A percentile compares a stretch with the other conserved stretches of the same genome.
These are phyloP conservation scores for Synanthedon tipuliformis DNA, from an alignment of 2,888 invertebrate species.

Conservation along the genomic window DNA sequence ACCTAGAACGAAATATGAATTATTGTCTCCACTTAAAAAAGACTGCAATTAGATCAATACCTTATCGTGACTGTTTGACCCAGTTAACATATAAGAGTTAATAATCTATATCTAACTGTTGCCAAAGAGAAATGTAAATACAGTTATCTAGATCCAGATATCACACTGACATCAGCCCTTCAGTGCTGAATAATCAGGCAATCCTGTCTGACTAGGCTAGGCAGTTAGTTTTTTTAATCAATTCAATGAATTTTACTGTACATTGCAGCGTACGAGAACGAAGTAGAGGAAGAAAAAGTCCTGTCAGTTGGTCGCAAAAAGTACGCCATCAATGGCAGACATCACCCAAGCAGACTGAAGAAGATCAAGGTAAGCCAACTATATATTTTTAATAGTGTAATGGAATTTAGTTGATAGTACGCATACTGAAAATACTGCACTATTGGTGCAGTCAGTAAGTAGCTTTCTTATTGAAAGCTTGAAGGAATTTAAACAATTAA, in stretches of 20 bases:
- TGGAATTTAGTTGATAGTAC: no score
- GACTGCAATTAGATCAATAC: not conserved
- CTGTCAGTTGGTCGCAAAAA: slow-evolving; percentile 74
- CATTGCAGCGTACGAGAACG: slow-evolving; percentile 66
- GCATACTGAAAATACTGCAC: no score
- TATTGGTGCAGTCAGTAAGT: no score
- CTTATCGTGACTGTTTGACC: slow-evolving; percentile 17
- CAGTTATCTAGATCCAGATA: slow-evolving; percentile 38
- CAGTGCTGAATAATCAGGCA: slow-evolving; percentile 21
- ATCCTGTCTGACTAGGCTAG: slow-evolving; percentile 5
- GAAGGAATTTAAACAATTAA: no score
- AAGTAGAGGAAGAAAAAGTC: slow-evolving; percentile 63
- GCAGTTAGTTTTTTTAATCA: not conserved
- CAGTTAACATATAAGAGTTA: slow-evolving; percentile 13
- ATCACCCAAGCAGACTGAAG: slow-evolving; percentile 46
- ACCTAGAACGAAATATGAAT: no score
- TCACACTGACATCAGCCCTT: slow-evolving; percentile 20
- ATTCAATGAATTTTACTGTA: not conserved
- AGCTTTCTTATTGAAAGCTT: no score
- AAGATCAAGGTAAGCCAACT: slow-evolving; percentile 38
- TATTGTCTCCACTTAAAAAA: not conserved
- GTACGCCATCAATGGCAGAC: slow-evolving; percentile 74
- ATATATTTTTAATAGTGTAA: not conserved
- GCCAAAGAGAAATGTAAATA: slow-evolving; percentile 47
- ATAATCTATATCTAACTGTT: slow-evolving; percentile 14